Conservation (phyloP, 2,113 vertebrate species). For the Hipposideros armiger region DNA sequence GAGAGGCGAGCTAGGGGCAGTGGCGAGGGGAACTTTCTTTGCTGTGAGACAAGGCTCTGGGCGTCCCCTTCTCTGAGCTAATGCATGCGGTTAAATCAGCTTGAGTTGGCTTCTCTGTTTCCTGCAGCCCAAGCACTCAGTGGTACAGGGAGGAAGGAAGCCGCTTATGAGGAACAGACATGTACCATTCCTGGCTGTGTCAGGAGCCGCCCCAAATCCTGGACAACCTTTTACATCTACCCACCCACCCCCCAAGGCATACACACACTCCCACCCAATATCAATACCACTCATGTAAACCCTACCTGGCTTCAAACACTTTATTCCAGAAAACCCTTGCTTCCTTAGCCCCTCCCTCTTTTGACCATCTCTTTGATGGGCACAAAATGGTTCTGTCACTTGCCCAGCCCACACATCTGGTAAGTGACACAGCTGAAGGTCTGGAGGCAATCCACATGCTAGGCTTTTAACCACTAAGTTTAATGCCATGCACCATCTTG, state of each 20-base stretch:
- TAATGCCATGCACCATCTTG: neutral
- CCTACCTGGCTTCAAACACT: neutral
- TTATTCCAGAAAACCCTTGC: neutral
- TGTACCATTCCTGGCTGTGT: neutral
- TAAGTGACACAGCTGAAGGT: constrained; percentile 24
- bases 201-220: neutral
- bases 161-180: neutral
- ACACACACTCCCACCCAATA: neutral
- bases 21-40: neutral
- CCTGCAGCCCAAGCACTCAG: neutral
- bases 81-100: constrained; percentile 29
- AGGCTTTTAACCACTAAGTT: constrained; percentile 49
- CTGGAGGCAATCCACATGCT: constrained; percentile 54
- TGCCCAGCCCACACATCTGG: constrained; percentile 26
- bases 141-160: neutral
- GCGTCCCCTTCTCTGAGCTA: constrained; percentile 25
- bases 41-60: neutral
- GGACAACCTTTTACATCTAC: neutral
- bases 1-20: neutral
- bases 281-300: neutral
- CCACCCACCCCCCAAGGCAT: neutral
- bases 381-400: neutral
- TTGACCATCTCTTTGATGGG: neutral
- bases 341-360: neutral
- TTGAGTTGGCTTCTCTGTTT: neutral